Evolutionary conservation across 2,113 vertebrate genomes (phyloP).

Genomic region (Nymphicus hollandicus): DNA sequence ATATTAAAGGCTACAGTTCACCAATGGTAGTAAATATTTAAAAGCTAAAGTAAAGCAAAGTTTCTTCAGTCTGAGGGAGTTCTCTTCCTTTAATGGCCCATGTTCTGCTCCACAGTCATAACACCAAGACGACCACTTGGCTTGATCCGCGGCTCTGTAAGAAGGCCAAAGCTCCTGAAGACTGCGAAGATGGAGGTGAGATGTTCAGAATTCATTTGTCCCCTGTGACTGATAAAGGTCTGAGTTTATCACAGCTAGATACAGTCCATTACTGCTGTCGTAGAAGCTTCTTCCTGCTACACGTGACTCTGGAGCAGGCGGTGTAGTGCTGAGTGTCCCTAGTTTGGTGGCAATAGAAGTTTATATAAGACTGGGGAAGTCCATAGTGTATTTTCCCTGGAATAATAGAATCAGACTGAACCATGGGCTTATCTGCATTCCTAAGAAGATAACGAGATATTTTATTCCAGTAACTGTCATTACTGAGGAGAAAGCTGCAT

Average conservation of each 20-base stretch:
- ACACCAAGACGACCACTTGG: constrained; percentile 98
- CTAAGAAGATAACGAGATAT: neutral
- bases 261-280: neutral
- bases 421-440: neutral
- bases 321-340: neutral
- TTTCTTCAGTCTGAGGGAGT: neutral
- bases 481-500: neutral
- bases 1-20: neutral
- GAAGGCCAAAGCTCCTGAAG: constrained; percentile 96
- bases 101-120: constrained; percentile 82
- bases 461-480: neutral
- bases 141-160: constrained; percentile 96
- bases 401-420: neutral
- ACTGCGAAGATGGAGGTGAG: constrained; percentile 96
- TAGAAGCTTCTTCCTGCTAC: neutral
- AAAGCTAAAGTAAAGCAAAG: neutral
- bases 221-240: neutral
- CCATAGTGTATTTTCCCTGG: neutral
- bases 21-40: neutral
- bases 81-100: neutral
- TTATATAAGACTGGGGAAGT: neutral
- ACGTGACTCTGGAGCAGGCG: neutral
- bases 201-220: neutral
- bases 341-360: neutral
- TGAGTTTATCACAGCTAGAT: neutral